These are phyloP conservation scores for Oryzias curvinotus DNA, from an alignment of 2,113 vertebrate species.

Conservation along the genomic window DNA sequence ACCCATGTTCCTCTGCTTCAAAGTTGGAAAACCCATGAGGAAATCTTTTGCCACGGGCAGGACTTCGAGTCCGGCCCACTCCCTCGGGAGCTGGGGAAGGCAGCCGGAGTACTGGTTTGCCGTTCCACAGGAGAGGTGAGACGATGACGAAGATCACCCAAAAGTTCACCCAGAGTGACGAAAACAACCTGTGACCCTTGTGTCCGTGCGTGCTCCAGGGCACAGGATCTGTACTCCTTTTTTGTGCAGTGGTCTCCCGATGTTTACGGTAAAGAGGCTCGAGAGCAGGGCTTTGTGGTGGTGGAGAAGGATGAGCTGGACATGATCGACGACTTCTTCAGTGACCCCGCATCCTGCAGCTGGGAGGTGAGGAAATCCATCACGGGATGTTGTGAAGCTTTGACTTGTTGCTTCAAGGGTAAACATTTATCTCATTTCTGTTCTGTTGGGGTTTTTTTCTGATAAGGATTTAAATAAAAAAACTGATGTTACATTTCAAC, in stretches of 20 bases:
- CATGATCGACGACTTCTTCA: slow-evolving; percentile 99
- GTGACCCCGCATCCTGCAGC: slow-evolving; percentile 92
- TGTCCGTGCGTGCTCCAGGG: slow-evolving; percentile 74
- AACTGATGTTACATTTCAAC: too few relatives aligned
- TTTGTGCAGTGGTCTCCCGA: slow-evolving; percentile 98
- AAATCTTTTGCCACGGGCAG: slow-evolving; percentile 88
- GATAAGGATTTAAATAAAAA: background rate
- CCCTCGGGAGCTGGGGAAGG: slow-evolving; percentile 79
- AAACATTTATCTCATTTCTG: background rate
- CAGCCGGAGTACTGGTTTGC: slow-evolving; percentile 99
- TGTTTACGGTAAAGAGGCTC: slow-evolving; percentile 95
- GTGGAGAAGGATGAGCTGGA: slow-evolving; percentile 97
- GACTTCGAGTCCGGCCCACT: slow-evolving; percentile 80
- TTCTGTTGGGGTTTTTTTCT: background rate
- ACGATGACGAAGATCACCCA: background rate
- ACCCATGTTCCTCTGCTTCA: slow-evolving; percentile 98
- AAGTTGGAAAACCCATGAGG: slow-evolving; percentile 96
- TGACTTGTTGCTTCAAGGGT: background rate
- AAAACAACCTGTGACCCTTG: background rate
- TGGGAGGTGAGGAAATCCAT: slow-evolving; percentile 87
- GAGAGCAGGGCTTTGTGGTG: slow-evolving; percentile 95
- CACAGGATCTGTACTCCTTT: slow-evolving; percentile 93
- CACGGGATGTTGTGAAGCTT: background rate
- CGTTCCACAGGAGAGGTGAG: slow-evolving; percentile 92
- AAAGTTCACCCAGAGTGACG: background rate